Conservation (phyloP, 2,888 invertebrate genomes). For the Chloroclysta siterata region DNA sequence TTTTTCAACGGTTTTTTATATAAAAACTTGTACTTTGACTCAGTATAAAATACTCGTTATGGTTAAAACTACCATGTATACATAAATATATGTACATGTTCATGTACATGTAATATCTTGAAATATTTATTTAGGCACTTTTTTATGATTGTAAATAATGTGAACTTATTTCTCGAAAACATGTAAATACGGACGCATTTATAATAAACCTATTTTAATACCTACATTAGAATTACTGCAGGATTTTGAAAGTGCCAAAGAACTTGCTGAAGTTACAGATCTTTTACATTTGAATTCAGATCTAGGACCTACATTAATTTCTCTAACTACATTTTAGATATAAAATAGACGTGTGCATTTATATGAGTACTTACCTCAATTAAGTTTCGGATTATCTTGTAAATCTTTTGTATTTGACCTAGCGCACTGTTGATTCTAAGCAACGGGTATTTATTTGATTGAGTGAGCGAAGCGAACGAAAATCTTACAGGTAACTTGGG, state of each 20-base stretch:
- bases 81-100: too few species aligned
- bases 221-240: background rate
- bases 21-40: slow-evolving; percentile 1
- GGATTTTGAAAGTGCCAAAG: slow-evolving; percentile 40
- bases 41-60: background rate
- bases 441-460: slow-evolving; percentile 18
- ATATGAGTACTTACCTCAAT: background rate
- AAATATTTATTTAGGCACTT: background rate
- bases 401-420: background rate
- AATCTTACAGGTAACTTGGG: too few species aligned
- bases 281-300: slow-evolving; percentile 5
- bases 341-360: background rate
- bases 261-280: slow-evolving; percentile 19
- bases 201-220: slow-evolving; percentile 4
- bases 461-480: too few species aligned
- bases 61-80: background rate
- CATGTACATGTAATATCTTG: too few species aligned
- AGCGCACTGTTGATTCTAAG: slow-evolving; percentile 1
- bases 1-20: slow-evolving; percentile 4
- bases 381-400: background rate
- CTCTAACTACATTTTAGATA: background rate
- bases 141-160: background rate
- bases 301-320: slow-evolving; percentile 1
- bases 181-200: slow-evolving; percentile 20
- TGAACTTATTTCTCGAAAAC: background rate